Conservation (phyloP, 2,113 vertebrate genomes). For the Hirundichthys speculiger region DNA sequence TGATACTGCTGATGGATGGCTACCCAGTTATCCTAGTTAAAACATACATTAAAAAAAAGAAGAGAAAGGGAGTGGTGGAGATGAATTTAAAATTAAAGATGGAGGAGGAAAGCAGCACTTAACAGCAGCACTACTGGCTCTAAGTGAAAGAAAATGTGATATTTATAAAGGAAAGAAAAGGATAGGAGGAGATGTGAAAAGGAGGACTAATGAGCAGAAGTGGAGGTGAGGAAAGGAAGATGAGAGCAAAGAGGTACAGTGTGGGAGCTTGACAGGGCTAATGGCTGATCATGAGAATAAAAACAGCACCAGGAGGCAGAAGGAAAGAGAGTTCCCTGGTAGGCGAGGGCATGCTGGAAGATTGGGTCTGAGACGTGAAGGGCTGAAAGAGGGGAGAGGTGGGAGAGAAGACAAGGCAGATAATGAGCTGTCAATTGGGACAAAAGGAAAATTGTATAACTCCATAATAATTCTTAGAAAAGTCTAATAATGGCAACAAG, state of each 20-base stretch:
- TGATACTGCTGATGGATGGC: constrained; percentile 6
- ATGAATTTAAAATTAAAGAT: neutral
- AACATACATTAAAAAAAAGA: neutral
- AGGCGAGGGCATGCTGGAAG: constrained; percentile 6
- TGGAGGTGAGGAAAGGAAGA: constrained; percentile 8
- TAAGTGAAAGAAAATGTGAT: neutral
- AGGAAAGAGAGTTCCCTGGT: neutral
- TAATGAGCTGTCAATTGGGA: constrained; percentile 58
- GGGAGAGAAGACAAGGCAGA: constrained; percentile 32
- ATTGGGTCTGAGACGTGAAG: constrained; percentile 2
- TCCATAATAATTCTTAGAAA: constrained; percentile 53
- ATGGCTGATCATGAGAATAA: constrained; percentile 2
- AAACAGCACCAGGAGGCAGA: neutral
- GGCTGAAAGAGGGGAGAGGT: neutral
- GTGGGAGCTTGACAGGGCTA: constrained; percentile 11
- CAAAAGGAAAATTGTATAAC: constrained; percentile 60
- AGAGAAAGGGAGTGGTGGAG: neutral
- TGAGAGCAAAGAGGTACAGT: constrained; percentile 12
- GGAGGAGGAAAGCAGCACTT: neutral
- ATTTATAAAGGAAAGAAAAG: constrained; percentile 1
- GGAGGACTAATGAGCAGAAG: constrained; percentile 12
- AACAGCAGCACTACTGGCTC: neutral
- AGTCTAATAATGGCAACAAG: constrained; percentile 36
- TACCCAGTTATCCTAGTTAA: neutral
- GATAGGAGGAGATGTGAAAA: neutral